Percentiles rank a stretch among this genome's conserved stretches.
Conservation (phyloP, 2,113 vertebrate genomes). For the Galbula dea region DNA sequence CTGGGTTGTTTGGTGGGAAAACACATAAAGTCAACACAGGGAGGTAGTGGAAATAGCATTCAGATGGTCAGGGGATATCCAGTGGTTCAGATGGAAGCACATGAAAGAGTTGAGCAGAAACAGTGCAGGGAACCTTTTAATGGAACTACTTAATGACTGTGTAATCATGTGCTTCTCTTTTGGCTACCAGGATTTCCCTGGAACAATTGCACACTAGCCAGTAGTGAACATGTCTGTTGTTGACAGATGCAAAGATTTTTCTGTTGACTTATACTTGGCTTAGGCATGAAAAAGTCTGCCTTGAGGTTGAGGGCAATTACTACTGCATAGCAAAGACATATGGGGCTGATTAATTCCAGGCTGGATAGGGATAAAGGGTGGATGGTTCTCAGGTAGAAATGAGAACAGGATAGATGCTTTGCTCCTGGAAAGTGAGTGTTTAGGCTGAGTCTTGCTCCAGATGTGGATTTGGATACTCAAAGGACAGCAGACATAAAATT, state of each 20-base stretch:
- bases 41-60: constrained; percentile 9
- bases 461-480: not conserved
- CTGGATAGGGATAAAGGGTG: not conserved
- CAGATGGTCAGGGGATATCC: not conserved
- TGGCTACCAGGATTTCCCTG: not conserved
- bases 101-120: not conserved
- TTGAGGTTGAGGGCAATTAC: not conserved
- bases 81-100: not conserved
- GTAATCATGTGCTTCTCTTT: not conserved
- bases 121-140: not conserved
- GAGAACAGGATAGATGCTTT: not conserved
- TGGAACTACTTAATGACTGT: not conserved
- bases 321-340: not conserved
- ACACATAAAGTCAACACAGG: constrained; percentile 1
- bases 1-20: constrained; percentile 23
- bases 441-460: not conserved
- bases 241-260: not conserved
- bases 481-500: not conserved
- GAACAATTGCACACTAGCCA: not conserved
- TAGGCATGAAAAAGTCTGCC: not conserved
- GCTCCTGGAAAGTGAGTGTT: not conserved
- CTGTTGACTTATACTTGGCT: not conserved
- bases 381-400: not conserved
- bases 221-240: not conserved
- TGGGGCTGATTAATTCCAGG: constrained; percentile 30